Base-by-base conservation (phyloP, 1,140 invertebrate genomes). In the Drusus annulatus region DNA sequence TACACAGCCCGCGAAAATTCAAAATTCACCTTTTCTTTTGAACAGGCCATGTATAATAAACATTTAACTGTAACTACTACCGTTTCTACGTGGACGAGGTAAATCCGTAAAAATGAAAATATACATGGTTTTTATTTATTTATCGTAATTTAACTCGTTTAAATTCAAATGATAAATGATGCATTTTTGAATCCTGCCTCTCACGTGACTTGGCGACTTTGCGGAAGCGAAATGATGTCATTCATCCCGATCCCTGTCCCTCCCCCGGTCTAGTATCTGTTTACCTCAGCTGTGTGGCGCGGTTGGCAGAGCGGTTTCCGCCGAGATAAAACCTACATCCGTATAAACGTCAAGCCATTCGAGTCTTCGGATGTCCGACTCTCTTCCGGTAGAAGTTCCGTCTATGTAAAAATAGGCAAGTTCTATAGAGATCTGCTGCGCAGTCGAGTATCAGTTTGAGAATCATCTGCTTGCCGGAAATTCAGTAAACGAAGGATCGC, bases 261-360 rank as follows among this genome's bases (percentile, higher is more conserved):
- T 8, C 5, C 23, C 54, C 25, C 23, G 21, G 25, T 36, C 31
- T 36, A 36, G 31, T 58, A 60, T 56, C 74, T 76, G 74, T 76
- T 76, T 56, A 21, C 54, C 52, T 45, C 52, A 13, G 54, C 45
- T 17, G 36, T n/a, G 52, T 31, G 74, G 54, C 25, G 45, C 54
- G 62, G 74, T 60, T 6, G 54, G 54, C 21, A 23, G 31, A 62
- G 56, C 54, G 17, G 56, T 76, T 60, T 76, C 74, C 74, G 74
- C 28, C 45, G 13, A 76, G 74, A 76, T 76, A 76, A 76, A 76
- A 45, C 50, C 54, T 56, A 76, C 56, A 31, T 76, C 60, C 60
- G 60, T 25, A 63, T 25, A 63, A 63, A 63, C 60, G 60, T 63
- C 60, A 63, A 63, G 60, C 60, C 7, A 63, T 25, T 63, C 25